These are phyloP conservation scores for Xenops minutus DNA, from an alignment of 2,797 vertebrate genomes.

Conservation along the genomic window DNA sequence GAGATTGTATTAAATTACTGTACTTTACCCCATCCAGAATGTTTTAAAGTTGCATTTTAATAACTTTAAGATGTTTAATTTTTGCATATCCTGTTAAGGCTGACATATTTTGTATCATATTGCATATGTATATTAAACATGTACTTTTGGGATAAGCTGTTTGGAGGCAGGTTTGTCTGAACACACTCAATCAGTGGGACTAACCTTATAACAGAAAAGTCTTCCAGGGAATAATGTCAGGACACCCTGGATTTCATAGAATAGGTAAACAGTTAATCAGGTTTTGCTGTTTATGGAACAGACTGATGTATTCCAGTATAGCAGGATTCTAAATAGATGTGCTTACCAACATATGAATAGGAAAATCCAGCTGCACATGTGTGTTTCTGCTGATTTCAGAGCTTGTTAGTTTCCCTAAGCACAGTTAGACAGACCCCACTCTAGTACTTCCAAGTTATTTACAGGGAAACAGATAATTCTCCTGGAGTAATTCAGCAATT, in stretches of 20 bases:
- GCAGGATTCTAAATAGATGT: not conserved
- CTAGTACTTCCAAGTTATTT: not conserved
- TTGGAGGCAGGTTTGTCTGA: not conserved
- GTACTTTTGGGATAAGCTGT: not conserved
- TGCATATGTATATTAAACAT: not conserved
- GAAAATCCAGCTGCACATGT: not conserved
- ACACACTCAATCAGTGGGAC: not conserved
- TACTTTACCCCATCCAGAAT: not conserved
- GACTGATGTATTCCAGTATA: not conserved
- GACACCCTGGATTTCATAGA: not conserved
- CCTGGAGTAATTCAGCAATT: not conserved
- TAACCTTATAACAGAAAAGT: not conserved
- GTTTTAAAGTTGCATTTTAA: conserved; percentile 12
- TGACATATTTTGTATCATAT: not conserved
- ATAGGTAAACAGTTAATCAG: not conserved
- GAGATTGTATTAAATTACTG: conserved; percentile 7
- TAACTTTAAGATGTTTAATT: not conserved
- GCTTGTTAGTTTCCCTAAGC: not conserved
- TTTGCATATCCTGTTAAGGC: conserved; percentile 15
- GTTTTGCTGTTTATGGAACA: not conserved
- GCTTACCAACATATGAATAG: not conserved
- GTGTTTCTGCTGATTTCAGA: not conserved
- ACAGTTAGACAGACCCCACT: not conserved
- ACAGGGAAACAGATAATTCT: not conserved
- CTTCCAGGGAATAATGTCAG: not conserved